Conservation (phyloP, 2,797 vertebrate genomes). For the Macrochelys suwanniensis region DNA sequence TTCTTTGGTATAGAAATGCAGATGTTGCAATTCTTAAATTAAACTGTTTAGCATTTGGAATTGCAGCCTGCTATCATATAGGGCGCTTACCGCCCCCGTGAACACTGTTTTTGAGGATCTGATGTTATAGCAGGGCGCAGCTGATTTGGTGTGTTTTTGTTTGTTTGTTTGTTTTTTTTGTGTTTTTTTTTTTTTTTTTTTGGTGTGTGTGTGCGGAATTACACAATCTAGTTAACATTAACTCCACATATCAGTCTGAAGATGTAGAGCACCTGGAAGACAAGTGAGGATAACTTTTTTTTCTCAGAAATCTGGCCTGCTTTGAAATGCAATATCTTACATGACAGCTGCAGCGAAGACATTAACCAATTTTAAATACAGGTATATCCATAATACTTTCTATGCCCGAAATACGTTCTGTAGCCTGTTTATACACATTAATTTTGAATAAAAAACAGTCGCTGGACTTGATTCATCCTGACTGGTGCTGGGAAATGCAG, state of each 20-base stretch:
- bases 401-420: background rate
- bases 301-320: constrained; percentile 26
- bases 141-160: too few species aligned
- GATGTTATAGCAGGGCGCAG: constrained; percentile 56
- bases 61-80: constrained; percentile 15
- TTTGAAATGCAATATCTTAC: constrained; percentile 32
- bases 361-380: constrained; percentile 16
- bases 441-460: background rate
- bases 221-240: constrained; percentile 21
- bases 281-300: constrained; percentile 40
- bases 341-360: constrained; percentile 33
- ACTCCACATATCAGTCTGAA: constrained; percentile 26
- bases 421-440: constrained; percentile 27
- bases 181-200: too few species aligned
- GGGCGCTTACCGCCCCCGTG: background rate
- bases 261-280: constrained; percentile 62
- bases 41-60: constrained; percentile 45
- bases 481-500: background rate
- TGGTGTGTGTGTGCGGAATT: background rate
- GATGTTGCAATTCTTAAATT: constrained; percentile 70
- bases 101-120: constrained; percentile 28
- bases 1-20: constrained; percentile 68
- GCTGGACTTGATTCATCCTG: background rate
- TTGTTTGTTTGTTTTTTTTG: too few species aligned
- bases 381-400: constrained; percentile 1